Conservation (phyloP, 2,113 vertebrate genomes). For the Hipposideros armiger region DNA sequence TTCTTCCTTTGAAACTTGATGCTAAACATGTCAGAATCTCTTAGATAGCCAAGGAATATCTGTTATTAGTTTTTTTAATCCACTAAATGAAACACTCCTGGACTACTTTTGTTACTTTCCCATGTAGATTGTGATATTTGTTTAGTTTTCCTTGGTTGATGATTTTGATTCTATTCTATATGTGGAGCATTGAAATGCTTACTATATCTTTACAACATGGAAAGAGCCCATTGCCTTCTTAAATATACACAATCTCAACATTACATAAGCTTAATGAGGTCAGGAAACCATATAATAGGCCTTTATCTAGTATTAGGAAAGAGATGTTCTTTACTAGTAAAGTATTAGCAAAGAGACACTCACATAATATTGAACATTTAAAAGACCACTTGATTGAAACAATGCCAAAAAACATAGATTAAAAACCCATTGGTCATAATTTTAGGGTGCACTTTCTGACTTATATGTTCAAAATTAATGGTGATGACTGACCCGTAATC, state of each 20-base stretch:
- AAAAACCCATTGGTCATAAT: neutral
- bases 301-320: neutral
- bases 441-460: neutral
- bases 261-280: neutral
- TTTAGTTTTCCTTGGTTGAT: slow-evolving; percentile 48
- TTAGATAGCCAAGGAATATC: neutral
- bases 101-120: neutral
- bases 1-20: neutral
- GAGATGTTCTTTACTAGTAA: too few relatives aligned
- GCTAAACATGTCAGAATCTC: neutral
- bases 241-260: neutral
- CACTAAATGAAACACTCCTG: neutral
- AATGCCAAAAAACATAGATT: neutral
- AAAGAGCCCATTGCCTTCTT: neutral
- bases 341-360: neutral
- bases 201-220: neutral
- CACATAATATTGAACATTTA: slow-evolving; percentile 3
- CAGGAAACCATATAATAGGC: neutral
- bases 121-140: neutral
- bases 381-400: neutral
- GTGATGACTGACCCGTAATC: neutral
- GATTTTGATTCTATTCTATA: slow-evolving; percentile 38
- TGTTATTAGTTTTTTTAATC: neutral
- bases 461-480: neutral
- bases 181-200: neutral